A percentile compares a stretch with the other conserved stretches of the same genome.
These are phyloP conservation scores for Columbina picui DNA, from an alignment of 2,113 vertebrate species.

Conservation along the genomic window DNA sequence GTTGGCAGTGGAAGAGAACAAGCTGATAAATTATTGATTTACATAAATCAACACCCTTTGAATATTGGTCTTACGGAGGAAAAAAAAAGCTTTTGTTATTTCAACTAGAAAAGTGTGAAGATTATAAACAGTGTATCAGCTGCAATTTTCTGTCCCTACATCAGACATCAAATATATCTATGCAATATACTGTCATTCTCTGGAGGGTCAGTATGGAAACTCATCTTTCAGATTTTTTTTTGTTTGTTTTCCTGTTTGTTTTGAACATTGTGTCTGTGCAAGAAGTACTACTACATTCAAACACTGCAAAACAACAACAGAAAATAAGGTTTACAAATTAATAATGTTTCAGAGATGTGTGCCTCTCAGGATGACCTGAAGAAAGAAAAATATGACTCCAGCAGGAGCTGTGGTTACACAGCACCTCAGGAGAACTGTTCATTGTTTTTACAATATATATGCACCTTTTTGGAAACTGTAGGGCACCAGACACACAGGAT, in stretches of 20 bases:
- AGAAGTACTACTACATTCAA: background rate
- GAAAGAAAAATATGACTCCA: background rate
- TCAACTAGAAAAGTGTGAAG: slow-evolving; percentile 67
- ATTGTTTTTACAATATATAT: background rate
- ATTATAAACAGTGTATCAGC: slow-evolving; percentile 61
- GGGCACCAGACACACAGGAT: background rate
- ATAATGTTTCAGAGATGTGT: background rate
- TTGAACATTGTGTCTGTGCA: background rate
- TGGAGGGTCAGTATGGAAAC: background rate
- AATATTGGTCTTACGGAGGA: slow-evolving; percentile 74
- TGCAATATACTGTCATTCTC: background rate
- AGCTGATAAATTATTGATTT: slow-evolving; percentile 93
- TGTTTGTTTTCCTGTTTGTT: too few relatives aligned
- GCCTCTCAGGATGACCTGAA: background rate
- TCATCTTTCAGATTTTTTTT: too few relatives aligned
- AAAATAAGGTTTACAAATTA: background rate
- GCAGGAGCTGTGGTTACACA: background rate
- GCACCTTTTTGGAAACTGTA: background rate
- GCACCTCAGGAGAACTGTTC: accelerated
- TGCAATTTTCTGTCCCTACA: slow-evolving; percentile 52
- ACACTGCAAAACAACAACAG: background rate
- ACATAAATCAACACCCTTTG: slow-evolving; percentile 90
- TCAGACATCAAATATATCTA: background rate
- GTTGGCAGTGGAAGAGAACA: slow-evolving; percentile 80
- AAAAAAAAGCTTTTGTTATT: slow-evolving; percentile 58